phyloP scores from a whole-genome alignment of 2,888 invertebrate genomes.

The Cylindroiulus punctatus region DNA sequence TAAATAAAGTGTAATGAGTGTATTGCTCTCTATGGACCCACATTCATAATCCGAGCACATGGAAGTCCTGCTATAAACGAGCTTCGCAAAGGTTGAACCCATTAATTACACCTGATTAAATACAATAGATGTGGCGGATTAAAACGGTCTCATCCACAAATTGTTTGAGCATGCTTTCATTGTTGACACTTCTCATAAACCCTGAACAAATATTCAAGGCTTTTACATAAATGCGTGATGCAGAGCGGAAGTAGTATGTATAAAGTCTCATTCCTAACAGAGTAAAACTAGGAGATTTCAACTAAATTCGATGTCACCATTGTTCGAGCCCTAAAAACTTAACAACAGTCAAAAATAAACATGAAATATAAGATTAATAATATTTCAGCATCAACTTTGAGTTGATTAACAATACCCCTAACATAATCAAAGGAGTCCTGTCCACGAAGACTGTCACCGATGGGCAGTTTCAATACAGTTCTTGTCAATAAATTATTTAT shows the following conservation, averaged over 20 bases:
- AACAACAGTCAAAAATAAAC: too few species aligned
- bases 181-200: slow-evolving; percentile 37
- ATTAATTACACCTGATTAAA: slow-evolving; percentile 39
- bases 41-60: neutral
- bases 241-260: neutral
- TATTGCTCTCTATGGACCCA: slow-evolving; percentile 28
- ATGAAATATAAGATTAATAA: too few species aligned
- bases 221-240: neutral
- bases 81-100: neutral
- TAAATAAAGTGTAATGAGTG: slow-evolving; percentile 33
- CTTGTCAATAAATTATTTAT: neutral
- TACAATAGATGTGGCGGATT: neutral
- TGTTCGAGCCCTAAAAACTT: too few species aligned
- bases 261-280: neutral
- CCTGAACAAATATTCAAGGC: neutral
- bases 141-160: neutral
- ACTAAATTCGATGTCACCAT: too few species aligned
- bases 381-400: too few species aligned
- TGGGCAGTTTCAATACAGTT: neutral
- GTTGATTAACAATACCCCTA: too few species aligned
- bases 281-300: neutral
- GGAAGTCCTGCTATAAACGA: neutral
- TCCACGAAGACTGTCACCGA: too few species aligned
- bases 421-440: too few species aligned
- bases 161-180: neutral